phyloP scores from a whole-genome alignment of 2,888 invertebrate genomes.

The Caenorhabditis sinica region DNA sequence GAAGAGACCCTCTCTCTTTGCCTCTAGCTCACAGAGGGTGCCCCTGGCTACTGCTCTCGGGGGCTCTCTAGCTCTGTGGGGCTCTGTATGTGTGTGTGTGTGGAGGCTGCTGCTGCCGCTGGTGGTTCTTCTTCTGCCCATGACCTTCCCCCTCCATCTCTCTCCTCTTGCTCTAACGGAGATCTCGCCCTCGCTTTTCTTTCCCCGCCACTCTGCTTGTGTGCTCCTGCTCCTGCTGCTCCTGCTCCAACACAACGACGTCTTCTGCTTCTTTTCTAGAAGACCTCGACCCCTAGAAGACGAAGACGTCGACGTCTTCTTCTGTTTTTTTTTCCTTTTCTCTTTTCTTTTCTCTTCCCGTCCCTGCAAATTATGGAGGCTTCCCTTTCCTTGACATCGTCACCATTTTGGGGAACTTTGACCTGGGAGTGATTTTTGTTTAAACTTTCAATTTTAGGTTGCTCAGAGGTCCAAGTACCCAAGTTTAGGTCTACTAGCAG shows the following conservation, averaged over 20 bases:
- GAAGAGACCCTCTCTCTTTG: neutral
- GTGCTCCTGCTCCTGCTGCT: neutral
- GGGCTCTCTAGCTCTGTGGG: neutral
- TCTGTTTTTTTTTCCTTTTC: neutral
- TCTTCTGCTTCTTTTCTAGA: constrained; percentile 11
- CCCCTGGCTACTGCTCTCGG: neutral
- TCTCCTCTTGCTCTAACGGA: neutral
- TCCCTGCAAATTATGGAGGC: neutral
- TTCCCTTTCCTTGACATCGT: no score
- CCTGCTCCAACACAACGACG: neutral
- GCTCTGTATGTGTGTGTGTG: neutral
- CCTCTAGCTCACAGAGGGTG: neutral
- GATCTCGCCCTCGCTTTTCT: neutral
- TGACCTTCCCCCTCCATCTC: constrained; percentile 33
- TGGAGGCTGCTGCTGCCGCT: neutral
- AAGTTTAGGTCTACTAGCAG: no score
- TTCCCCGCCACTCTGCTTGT: constrained; percentile 27
- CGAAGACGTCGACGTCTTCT: constrained; percentile 30
- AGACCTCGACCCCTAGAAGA: constrained; percentile 2
- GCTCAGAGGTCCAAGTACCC: no score
- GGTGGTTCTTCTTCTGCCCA: neutral
- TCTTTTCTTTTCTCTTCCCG: neutral
- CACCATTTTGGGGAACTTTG: constrained; percentile 21
- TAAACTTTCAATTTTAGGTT: no score
- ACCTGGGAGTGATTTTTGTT: no score